These are phyloP conservation scores for Phengaris alcon DNA, from an alignment of 2,888 invertebrate genomes.

Conservation along the genomic window DNA sequence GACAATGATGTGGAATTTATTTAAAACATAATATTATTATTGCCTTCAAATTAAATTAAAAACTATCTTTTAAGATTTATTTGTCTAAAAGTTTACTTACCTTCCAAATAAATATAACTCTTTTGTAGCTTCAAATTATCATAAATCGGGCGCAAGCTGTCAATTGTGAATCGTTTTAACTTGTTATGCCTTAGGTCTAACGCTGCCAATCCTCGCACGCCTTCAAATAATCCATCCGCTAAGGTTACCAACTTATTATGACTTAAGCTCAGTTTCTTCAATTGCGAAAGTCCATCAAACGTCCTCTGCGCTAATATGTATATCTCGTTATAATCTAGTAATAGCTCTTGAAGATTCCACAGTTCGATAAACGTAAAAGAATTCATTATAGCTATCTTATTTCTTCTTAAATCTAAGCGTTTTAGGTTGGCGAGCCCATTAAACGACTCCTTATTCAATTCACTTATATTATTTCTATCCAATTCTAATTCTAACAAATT, in stretches of 20 bases:
- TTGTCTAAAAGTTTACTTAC: conserved; percentile 68
- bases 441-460: conserved; percentile 87
- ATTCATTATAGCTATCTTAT: conserved; percentile 86
- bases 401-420: conserved; percentile 85
- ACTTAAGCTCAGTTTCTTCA: conserved; percentile 85
- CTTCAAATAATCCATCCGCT: conserved; percentile 84
- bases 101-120: conserved; percentile 86
- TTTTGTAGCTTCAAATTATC: conserved; percentile 86
- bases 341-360: conserved; percentile 84
- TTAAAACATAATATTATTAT: neutral
- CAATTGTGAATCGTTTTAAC: conserved; percentile 86
- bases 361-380: conserved; percentile 89
- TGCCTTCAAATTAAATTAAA: neutral
- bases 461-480: conserved; percentile 86
- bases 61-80: neutral
- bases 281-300: conserved; percentile 85
- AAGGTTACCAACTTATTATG: conserved; percentile 86
- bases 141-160: conserved; percentile 86
- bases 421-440: conserved; percentile 86
- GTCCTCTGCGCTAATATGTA: conserved; percentile 87
- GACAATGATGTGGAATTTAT: neutral
- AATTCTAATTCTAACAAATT: conserved; percentile 89
- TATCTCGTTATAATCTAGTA: conserved; percentile 85
- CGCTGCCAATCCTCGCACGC: conserved; percentile 84
- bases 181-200: conserved; percentile 88